A percentile compares a stretch with the other conserved stretches of the same genome.
phyloP scores from a whole-genome alignment of 2,113 vertebrate genomes.

The Gavialis gangeticus region DNA sequence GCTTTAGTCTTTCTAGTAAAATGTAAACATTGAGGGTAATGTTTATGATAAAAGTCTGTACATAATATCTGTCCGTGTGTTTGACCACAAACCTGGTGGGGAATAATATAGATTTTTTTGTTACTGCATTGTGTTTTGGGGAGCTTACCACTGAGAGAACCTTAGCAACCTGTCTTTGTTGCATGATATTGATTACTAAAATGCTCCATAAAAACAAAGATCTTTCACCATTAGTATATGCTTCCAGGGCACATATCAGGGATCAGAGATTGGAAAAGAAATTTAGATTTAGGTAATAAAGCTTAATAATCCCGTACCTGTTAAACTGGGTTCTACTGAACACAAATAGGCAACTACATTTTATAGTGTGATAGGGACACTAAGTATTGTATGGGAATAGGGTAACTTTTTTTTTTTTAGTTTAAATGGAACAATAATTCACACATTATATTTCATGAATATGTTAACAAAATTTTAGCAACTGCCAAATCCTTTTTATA shows the following conservation, averaged over 20 bases:
- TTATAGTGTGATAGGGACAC: slow-evolving; percentile 31
- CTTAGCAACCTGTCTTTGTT: not conserved
- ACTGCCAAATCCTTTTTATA: slow-evolving; percentile 32
- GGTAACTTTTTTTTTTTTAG: slow-evolving; percentile 39
- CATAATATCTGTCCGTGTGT: not conserved
- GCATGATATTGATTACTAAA: not conserved
- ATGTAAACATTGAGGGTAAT: not conserved
- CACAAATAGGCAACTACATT: not conserved
- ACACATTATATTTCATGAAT: slow-evolving; percentile 54
- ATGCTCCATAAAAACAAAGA: not conserved
- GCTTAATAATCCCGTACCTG: not conserved
- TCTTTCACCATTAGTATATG: not conserved
- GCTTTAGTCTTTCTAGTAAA: not conserved
- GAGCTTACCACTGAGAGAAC: not conserved
- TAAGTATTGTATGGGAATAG: not conserved
- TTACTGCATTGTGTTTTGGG: not conserved
- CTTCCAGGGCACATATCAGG: not conserved
- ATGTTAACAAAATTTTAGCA: slow-evolving; percentile 60
- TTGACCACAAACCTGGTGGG: not conserved
- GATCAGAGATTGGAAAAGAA: slow-evolving; percentile 6
- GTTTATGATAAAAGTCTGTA: not conserved
- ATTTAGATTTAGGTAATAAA: slow-evolving; percentile 6
- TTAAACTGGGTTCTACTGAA: slow-evolving; percentile 6
- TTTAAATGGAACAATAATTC: slow-evolving; percentile 55
- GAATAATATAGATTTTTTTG: not conserved